phyloP scores from a whole-genome alignment of 2,888 invertebrate genomes.

The Calameuta filiformis region DNA sequence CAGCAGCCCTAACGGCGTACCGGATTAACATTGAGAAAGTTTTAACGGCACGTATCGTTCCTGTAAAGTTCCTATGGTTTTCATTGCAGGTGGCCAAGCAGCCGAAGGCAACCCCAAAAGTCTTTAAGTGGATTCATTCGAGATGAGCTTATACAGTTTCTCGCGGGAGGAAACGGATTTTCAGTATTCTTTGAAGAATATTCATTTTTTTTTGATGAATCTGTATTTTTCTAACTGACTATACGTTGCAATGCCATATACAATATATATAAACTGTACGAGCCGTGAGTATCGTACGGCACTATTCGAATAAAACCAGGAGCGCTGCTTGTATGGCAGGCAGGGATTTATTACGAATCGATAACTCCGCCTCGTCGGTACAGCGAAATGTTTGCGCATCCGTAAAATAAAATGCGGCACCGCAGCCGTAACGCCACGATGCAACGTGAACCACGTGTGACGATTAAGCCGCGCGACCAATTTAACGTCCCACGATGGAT shows the following conservation, averaged over 20 bases:
- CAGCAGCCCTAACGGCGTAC: not conserved
- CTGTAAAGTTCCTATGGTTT: not conserved
- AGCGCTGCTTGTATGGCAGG: constrained; percentile 39
- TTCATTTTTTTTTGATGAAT: constrained; percentile 19
- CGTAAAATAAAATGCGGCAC: constrained; percentile 17
- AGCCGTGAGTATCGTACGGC: constrained; percentile 38
- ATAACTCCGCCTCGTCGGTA: constrained; percentile 38
- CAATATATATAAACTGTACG: not conserved
- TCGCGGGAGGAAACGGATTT: not conserved
- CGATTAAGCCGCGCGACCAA: not conserved
- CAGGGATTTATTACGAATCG: constrained; percentile 52
- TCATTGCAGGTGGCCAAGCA: not conserved
- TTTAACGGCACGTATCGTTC: not conserved
- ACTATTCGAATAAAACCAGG: constrained; percentile 51
- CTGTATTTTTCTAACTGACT: constrained; percentile 48
- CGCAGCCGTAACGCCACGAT: not conserved
- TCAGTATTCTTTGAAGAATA: not conserved
- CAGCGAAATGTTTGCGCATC: constrained; percentile 24
- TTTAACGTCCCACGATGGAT: not conserved
- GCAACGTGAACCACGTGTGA: not conserved
- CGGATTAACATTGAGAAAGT: constrained; percentile 4
- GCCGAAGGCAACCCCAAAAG: not conserved
- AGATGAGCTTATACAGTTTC: constrained; percentile 5
- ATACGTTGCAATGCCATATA: constrained; percentile 17
- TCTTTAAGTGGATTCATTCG: constrained; percentile 10